Conservation (phyloP, 1,140 invertebrate genomes). For the Chironomus striatipennis region DNA sequence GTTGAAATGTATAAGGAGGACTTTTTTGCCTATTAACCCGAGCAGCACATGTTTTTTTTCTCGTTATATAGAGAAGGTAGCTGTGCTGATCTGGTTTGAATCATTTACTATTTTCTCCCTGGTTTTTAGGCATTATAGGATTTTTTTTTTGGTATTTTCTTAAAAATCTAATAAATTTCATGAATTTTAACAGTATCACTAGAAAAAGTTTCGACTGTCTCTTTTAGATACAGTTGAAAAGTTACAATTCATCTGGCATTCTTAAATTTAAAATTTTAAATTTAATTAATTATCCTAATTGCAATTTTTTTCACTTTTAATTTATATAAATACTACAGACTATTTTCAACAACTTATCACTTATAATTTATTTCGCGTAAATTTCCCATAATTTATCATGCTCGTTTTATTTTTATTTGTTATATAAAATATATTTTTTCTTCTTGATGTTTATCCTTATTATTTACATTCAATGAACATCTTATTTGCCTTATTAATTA, state of each 20-base stretch:
- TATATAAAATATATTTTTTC: constrained; percentile 10
- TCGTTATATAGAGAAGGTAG: neutral
- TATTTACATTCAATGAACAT: neutral
- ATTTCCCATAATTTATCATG: neutral
- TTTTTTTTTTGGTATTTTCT: neutral
- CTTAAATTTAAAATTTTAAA: neutral
- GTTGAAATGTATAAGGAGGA: no score
- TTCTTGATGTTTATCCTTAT: neutral
- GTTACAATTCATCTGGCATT: constrained; percentile 4
- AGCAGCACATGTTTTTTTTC: no score
- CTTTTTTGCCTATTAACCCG: no score
- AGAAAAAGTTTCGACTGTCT: neutral
- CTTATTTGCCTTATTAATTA: neutral
- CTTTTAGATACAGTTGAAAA: neutral
- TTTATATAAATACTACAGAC: neutral
- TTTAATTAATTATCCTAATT: no score
- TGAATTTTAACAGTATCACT: constrained; percentile 1
- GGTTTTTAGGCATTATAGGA: neutral
- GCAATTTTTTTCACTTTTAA: neutral
- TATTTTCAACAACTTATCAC: neutral
- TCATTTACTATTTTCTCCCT: neutral
- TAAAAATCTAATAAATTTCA: constrained; percentile 4
- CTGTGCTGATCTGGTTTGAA: neutral
- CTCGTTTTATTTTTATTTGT: neutral
- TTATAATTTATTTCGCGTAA: neutral